A percentile compares a stretch with the other conserved stretches of the same genome.
Evolutionary conservation across 2,888 invertebrate genomes (phyloP).

Genomic region (Camponotus fellah): DNA sequence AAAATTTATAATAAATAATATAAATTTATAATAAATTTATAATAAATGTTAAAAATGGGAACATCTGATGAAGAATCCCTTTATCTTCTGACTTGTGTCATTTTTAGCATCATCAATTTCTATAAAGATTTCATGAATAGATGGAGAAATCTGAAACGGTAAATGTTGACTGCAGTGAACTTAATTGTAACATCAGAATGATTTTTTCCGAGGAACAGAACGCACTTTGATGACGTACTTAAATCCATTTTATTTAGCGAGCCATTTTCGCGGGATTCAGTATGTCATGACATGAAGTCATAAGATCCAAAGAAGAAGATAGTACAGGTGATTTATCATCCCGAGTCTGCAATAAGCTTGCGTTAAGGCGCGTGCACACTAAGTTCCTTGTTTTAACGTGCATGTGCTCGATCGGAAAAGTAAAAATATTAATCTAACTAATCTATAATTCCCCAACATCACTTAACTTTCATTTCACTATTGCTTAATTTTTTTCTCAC

Average conservation of each 20-base stretch:
- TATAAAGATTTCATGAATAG: background rate
- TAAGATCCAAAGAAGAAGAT: constrained; percentile 51
- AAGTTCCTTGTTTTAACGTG: background rate
- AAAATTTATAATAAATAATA: constrained; percentile 8
- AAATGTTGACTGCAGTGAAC: constrained; percentile 32
- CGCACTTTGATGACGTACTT: constrained; percentile 50
- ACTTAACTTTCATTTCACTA: background rate
- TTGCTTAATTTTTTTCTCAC: background rate
- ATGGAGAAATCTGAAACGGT: constrained; percentile 22
- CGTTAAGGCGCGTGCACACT: constrained; percentile 35
- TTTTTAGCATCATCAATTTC: constrained; percentile 29
- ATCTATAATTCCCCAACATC: background rate
- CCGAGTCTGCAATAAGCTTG: constrained; percentile 46
- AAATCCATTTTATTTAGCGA: constrained; percentile 51
- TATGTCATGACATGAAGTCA: constrained; percentile 40
- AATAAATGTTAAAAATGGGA: background rate
- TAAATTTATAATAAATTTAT: too few species aligned
- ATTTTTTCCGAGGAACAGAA: constrained; percentile 27
- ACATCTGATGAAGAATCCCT: background rate
- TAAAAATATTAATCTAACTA: background rate
- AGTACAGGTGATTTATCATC: constrained; percentile 44
- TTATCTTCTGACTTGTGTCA: background rate
- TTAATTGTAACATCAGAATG: constrained; percentile 52
- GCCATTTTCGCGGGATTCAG: constrained; percentile 39
- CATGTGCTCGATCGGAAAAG: background rate